phyloP scores from a whole-genome alignment of 2,113 vertebrate genomes.

The Podocnemis expansa region DNA sequence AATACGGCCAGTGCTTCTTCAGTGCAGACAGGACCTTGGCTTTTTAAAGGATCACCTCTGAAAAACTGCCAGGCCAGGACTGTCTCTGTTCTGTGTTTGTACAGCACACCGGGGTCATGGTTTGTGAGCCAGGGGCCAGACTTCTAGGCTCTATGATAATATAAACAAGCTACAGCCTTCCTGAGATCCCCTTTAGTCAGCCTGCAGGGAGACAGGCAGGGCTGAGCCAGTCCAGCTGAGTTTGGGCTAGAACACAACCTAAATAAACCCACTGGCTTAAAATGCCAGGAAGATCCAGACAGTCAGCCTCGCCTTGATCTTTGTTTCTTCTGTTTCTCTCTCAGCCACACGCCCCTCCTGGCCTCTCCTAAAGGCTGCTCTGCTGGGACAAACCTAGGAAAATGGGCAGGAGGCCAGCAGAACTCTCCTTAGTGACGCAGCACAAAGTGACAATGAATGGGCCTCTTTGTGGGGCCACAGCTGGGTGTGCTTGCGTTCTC shows the following conservation, averaged over 20 bases:
- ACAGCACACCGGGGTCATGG: not conserved
- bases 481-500: not conserved
- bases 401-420: not conserved
- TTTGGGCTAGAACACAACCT: not conserved
- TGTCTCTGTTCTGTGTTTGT: not conserved
- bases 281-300: no score
- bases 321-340: not conserved
- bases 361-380: no score
- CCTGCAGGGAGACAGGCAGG: not conserved
- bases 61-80: not conserved
- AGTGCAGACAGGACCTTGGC: not conserved
- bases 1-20: not conserved
- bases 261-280: not conserved
- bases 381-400: not conserved
- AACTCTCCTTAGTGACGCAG: not conserved
- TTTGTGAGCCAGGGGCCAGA: not conserved
- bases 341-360: no score
- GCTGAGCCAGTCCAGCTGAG: not conserved
- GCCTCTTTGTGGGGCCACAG: not conserved
- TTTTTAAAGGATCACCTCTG: not conserved
- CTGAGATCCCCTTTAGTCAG: not conserved
- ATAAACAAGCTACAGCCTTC: not conserved
- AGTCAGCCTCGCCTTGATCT: no score
- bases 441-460: not conserved
- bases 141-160: not conserved